These are phyloP conservation scores for Drosophila melanosoma DNA, from an alignment of 2,888 invertebrate genomes.

Conservation along the genomic window DNA sequence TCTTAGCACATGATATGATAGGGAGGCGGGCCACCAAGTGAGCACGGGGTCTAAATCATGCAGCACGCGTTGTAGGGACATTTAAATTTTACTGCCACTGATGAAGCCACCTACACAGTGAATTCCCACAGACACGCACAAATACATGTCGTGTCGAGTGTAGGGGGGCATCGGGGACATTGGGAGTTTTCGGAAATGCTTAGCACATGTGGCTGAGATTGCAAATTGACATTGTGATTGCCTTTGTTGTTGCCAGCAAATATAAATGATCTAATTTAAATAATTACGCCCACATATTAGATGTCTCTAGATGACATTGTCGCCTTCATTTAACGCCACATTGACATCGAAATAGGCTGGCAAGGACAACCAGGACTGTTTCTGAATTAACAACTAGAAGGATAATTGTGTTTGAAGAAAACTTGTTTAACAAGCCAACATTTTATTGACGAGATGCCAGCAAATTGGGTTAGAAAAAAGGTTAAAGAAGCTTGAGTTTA, in stretches of 20 bases:
- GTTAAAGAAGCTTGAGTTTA: neutral
- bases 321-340: constrained; percentile 62
- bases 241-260: constrained; percentile 62
- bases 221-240: constrained; percentile 69
- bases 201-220: constrained; percentile 65
- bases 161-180: neutral
- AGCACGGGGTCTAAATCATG: constrained; percentile 52
- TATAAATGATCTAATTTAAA: constrained; percentile 82
- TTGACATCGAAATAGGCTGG: constrained; percentile 36
- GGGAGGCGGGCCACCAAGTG: neutral
- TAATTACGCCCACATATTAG: constrained; percentile 74
- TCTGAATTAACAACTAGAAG: constrained; percentile 5
- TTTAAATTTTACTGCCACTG: constrained; percentile 70
- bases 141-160: neutral
- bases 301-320: constrained; percentile 51
- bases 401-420: constrained; percentile 1
- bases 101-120: constrained; percentile 46
- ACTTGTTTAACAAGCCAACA: neutral
- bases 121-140: constrained; percentile 9
- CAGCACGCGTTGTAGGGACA: constrained; percentile 56
- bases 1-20: constrained; percentile 31
- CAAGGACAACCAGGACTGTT: constrained; percentile 24
- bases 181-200: constrained; percentile 36
- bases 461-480: neutral
- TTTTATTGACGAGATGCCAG: neutral